Conservation (phyloP, 2,113 vertebrate species). For the Mesoclemmys tuberculata region DNA sequence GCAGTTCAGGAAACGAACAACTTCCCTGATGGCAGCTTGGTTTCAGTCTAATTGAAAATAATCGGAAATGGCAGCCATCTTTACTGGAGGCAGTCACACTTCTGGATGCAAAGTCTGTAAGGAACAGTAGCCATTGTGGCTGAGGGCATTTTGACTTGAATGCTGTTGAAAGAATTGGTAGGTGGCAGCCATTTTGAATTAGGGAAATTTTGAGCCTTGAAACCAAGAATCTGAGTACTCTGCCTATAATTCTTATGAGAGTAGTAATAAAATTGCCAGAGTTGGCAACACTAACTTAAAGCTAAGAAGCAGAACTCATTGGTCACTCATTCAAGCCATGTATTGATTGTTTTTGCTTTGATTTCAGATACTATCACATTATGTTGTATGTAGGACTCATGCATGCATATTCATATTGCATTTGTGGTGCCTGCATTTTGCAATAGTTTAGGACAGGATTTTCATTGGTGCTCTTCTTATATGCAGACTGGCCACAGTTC, state of each 20-base stretch:
- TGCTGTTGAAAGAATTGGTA: background rate
- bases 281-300: background rate
- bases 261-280: background rate
- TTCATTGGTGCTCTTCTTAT: background rate
- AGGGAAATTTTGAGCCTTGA: background rate
- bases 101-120: background rate
- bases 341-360: background rate
- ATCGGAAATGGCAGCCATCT: background rate
- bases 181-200: background rate
- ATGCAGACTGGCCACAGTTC: background rate
- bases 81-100: background rate
- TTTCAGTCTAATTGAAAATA: background rate
- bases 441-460: background rate
- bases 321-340: background rate
- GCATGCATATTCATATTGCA: accelerated
- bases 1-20: background rate
- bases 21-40: background rate
- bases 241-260: background rate
- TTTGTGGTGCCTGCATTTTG: background rate
- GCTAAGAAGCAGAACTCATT: background rate
- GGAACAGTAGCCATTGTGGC: background rate
- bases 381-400: accelerated
- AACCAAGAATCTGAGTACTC: background rate
- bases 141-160: background rate
- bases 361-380: background rate